Conservation (phyloP, 2,797 vertebrate species). For the Anguilla megastoma region DNA sequence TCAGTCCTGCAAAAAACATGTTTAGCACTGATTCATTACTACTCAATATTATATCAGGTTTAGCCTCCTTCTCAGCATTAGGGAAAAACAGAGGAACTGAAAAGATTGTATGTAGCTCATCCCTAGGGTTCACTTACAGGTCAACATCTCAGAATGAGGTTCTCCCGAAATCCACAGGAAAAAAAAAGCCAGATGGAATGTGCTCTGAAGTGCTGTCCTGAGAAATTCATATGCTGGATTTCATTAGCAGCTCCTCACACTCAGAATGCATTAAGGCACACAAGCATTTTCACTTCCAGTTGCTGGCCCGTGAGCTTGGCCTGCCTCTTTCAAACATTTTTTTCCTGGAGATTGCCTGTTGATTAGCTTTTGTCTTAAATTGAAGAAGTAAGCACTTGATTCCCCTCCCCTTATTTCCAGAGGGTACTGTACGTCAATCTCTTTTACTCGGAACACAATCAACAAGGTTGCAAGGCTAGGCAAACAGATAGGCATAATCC, state of each 20-base stretch:
- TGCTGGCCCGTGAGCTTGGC: not conserved
- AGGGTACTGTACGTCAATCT: not conserved
- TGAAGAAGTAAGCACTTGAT: not conserved
- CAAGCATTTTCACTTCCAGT: not conserved
- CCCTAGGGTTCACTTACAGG: not conserved
- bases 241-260: not conserved
- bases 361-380: constrained; percentile 1
- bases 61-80: not conserved
- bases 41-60: not conserved
- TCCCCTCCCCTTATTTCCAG: not conserved
- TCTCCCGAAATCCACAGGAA: not conserved
- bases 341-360: not conserved
- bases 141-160: not conserved
- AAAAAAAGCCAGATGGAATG: not conserved
- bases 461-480: not conserved
- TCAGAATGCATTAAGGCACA: not conserved
- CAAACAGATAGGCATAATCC: not conserved
- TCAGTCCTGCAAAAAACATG: not conserved
- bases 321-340: not conserved
- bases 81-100: not conserved
- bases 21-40: not conserved
- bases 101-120: not conserved
- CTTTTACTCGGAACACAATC: not conserved
- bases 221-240: not conserved
- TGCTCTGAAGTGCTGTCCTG: not conserved